Percentiles rank a stretch among this genome's conserved stretches.
Evolutionary conservation across 2,113 vertebrate species (phyloP).

Genomic region (Colinus virginianus): DNA sequence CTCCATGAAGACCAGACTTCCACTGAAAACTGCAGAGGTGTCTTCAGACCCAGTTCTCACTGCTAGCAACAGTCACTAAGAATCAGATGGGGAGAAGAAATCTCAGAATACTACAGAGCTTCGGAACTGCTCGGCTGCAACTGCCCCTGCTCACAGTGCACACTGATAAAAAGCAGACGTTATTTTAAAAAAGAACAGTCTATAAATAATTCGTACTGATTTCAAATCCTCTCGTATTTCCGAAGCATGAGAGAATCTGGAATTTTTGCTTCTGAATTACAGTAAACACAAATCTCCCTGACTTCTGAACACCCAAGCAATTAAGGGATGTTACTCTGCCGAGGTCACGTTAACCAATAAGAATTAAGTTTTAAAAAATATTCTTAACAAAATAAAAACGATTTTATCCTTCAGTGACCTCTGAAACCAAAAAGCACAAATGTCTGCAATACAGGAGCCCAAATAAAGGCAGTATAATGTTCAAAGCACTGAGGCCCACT

Average conservation of each 20-base stretch:
- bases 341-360: slow-evolving; percentile 28
- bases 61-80: neutral
- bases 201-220: slow-evolving; percentile 37
- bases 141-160: neutral
- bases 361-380: slow-evolving; percentile 8
- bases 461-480: neutral
- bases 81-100: slow-evolving; percentile 22
- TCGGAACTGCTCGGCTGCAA: neutral
- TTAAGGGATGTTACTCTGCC: neutral
- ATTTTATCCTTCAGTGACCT: slow-evolving; percentile 7
- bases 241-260: neutral
- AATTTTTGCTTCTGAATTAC: neutral
- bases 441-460: neutral
- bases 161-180: neutral
- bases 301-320: slow-evolving; percentile 5
- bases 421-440: neutral
- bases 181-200: neutral
- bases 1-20: neutral
- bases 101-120: neutral
- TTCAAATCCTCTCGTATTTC: neutral
- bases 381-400: neutral
- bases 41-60: neutral
- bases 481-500: neutral
- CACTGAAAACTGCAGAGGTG: neutral
- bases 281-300: neutral